A percentile compares a stretch with the other conserved stretches of the same genome.
Conservation (phyloP, 1,140 invertebrate genomes). For the Trypoxylus dichotomus region DNA sequence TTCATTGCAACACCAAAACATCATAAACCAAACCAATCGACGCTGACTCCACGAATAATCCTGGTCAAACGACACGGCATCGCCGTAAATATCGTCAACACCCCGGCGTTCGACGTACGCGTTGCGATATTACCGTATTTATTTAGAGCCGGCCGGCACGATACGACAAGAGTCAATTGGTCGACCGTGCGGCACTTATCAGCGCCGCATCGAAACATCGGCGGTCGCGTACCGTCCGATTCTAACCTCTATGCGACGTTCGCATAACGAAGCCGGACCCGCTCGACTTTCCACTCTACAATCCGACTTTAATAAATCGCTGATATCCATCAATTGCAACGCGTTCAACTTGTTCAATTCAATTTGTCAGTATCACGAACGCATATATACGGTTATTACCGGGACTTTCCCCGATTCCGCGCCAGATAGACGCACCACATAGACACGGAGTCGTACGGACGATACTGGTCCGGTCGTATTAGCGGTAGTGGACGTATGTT, state of each 20-base stretch:
- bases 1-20: too few species aligned
- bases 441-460: too few species aligned
- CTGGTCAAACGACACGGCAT: too few species aligned
- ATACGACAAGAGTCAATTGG: not conserved
- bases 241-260: not conserved
- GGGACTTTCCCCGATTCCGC: not conserved
- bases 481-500: not conserved
- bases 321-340: slow-evolving; percentile 23
- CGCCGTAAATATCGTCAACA: too few species aligned
- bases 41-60: too few species aligned
- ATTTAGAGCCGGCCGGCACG: not conserved
- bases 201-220: not conserved
- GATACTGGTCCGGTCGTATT: too few species aligned
- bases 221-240: not conserved
- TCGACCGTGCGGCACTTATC: not conserved
- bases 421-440: not conserved
- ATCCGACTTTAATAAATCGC: slow-evolving; percentile 15
- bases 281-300: not conserved
- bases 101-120: too few species aligned
- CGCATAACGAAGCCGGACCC: not conserved
- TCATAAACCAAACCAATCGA: too few species aligned
- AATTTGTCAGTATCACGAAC: slow-evolving; percentile 19
- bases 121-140: not conserved
- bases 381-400: slow-evolving; percentile 5
- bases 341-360: slow-evolving; percentile 23